A percentile compares a stretch with the other conserved stretches of the same genome.
Conservation (phyloP, 2,888 invertebrate genomes). For the Dryobotodes eremita region DNA sequence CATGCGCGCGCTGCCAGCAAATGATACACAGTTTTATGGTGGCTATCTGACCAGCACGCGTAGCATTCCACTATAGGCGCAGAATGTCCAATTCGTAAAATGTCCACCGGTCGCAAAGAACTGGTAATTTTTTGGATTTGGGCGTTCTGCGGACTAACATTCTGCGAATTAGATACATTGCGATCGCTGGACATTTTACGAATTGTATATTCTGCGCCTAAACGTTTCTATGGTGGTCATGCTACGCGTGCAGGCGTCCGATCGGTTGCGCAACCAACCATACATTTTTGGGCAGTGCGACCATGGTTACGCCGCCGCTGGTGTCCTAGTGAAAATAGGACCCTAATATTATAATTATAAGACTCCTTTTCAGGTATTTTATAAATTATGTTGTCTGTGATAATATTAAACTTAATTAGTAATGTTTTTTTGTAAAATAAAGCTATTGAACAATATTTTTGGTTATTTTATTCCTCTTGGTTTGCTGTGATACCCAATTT, state of each 20-base stretch:
- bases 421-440: conserved; percentile 72
- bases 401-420: conserved; percentile 79
- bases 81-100: no score
- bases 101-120: no score
- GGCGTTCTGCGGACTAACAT: no score
- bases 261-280: neutral
- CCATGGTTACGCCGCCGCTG: neutral
- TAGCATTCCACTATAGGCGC: no score
- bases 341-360: conserved; percentile 56
- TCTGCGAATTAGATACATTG: no score
- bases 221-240: no score
- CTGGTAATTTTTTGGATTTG: no score
- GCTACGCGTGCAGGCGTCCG: neutral
- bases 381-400: conserved; percentile 87
- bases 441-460: conserved; percentile 74
- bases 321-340: neutral
- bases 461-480: conserved; percentile 78
- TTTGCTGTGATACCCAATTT: conserved; percentile 58
- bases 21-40: neutral
- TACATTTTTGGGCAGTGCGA: neutral
- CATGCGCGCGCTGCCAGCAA: neutral
- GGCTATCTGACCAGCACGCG: neutral
- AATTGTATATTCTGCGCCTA: no score
- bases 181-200: no score
- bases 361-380: conserved; percentile 69